Evolutionary conservation across 2,888 invertebrate genomes (phyloP).

Genomic region (Oegoconia quadripuncta): DNA sequence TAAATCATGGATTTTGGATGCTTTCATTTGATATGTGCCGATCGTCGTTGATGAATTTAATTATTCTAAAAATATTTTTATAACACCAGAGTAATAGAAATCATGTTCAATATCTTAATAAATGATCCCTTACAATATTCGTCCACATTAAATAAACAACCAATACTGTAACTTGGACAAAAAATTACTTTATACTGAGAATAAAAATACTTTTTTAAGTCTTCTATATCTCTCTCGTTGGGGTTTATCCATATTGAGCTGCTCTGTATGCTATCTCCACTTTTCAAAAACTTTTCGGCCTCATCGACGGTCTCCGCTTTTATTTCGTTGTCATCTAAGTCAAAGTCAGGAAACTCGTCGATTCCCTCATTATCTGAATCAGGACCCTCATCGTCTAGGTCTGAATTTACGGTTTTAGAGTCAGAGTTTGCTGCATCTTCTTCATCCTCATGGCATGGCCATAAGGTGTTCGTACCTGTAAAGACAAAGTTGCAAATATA

Average conservation of each 20-base stretch:
- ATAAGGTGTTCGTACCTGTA: slow-evolving; percentile 62
- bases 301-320: slow-evolving; percentile 48
- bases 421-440: slow-evolving; percentile 69
- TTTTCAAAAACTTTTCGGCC: slow-evolving; percentile 43
- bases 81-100: too few relatives aligned
- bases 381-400: slow-evolving; percentile 58
- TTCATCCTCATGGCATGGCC: slow-evolving; percentile 71
- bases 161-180: too few relatives aligned
- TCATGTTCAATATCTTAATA: too few relatives aligned
- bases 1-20: too few relatives aligned
- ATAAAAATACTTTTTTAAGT: slow-evolving; percentile 68
- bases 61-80: too few relatives aligned
- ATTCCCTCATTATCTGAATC: slow-evolving; percentile 52
- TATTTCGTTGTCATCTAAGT: slow-evolving; percentile 55
- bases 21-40: too few relatives aligned
- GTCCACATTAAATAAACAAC: too few relatives aligned
- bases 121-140: too few relatives aligned
- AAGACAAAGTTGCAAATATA: slow-evolving; percentile 2
- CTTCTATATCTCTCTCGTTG: slow-evolving; percentile 75
- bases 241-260: slow-evolving; percentile 60
- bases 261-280: slow-evolving; percentile 59
- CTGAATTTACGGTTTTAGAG: slow-evolving; percentile 62
- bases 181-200: not conserved
- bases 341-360: slow-evolving; percentile 62
- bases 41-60: too few relatives aligned